Evolutionary conservation across 2,113 vertebrate species (phyloP), one percentile per base, ranked within the genome.

Genomic region (Gracilinanus agilis): DNA sequence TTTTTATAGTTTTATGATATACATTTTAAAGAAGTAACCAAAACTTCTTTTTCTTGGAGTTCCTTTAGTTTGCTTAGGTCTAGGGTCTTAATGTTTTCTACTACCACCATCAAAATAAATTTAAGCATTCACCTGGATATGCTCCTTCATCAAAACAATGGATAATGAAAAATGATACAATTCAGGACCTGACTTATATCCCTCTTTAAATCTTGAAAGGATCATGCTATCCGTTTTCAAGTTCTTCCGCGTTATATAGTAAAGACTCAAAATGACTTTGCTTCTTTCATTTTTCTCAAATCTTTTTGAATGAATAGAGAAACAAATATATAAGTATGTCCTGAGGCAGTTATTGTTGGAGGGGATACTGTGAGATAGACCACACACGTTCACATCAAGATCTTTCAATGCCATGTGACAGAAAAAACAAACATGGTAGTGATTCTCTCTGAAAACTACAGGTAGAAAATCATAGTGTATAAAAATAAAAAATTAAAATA

Each of bases 241-340:
- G 92, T 89, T 90, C 29, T 88, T 44, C 53, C 91, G 12, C 89
- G 40, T 2, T 13, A 27, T 90, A 90, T 49, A 93, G 83, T n/a
- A 93, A 92, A 90, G 44, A 93, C 92, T 90, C 90, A 89, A 94
- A 96, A 93, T 90, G 11, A 16, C 92, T 94, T 96, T 95, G 16
- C 93, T 96, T 24, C 1, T 40, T 53, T 61, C 58, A 54, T 53
- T 94, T 24, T 89, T 55, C 19, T 6, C 90, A 95, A 89, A 1
- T 61, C 10, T n/a, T 95, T 44, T 67, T 58, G 55, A 55, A 83
- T 88, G 24, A 92, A 95, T 93, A 67, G 24, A 88, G 44, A 95
- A 92, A 92, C 9, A 90, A n/a, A 2, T 40, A 49, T 49, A 90
- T 93, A 92, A 95, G 44, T 49, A 54, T 27, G 2, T n/a, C 19